Evolutionary conservation across 2,113 vertebrate species (phyloP), one percentile per base, ranked within the genome.

Genomic region (Gymnarchus niloticus): DNA sequence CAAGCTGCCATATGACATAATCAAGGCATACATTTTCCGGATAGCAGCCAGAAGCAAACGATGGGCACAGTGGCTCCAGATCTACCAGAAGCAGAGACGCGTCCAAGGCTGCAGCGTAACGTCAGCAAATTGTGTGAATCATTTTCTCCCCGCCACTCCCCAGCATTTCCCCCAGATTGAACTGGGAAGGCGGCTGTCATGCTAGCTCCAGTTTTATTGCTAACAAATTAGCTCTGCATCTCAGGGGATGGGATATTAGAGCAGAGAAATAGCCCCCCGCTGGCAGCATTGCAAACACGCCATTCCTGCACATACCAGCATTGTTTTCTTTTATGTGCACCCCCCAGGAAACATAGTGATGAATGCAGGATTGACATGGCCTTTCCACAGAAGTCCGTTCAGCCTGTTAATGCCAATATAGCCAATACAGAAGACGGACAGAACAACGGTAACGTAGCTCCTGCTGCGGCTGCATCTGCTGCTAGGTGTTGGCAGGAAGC

Each of bases 71-170:
- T 7, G 37, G 3, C 12, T 37, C 28, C 12, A 1, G 12, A 37
- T 69, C 61, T 8, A 25, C 10, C 59, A 65, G 59, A n/a, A 33
- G 25, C n/a, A 76, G 69, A 23, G 19, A 76, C 52, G 6, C 14
- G 6, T 54, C 14, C 52, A 54, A 54, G 57, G 57, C 7, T 49
- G 77, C 77, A 1, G 61, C 54, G 56, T 81, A 59, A 86, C 25
- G 23, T 86, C 76, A 85, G 87, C 81, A 87, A 87, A 89, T 86
- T 83, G 65, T 19, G 48, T 56, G 61, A 21, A 83, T 86, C 83
- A 85, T 81, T 61, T 49, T n/a, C 59, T 23, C 17, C 19, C 49
- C 23, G 21, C 0, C 49, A 54, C 57, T 83, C 84, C 33, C 81
- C 48, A 54, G 28, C 56, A n/a, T 28, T 56, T 76, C 21, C 48